Conservation (phyloP, 2,797 vertebrate genomes). For the Periparus ater region DNA sequence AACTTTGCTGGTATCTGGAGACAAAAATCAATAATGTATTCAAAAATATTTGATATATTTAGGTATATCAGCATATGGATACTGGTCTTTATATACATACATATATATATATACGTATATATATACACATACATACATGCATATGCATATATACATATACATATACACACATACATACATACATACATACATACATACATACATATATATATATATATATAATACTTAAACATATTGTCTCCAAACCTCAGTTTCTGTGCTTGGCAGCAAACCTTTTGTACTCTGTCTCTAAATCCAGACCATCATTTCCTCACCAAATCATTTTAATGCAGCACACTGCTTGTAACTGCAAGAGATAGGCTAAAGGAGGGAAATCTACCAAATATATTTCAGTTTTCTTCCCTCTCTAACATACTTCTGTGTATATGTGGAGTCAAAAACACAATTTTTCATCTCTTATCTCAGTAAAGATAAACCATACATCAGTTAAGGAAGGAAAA, state of each 20-base stretch:
- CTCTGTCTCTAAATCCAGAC: neutral
- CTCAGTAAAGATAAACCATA: constrained; percentile 49
- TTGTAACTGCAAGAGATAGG: neutral
- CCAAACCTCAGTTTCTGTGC: neutral
- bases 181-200: neutral
- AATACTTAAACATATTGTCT: neutral
- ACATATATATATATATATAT: too few species aligned
- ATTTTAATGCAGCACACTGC: neutral
- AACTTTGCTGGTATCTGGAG: neutral
- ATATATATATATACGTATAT: neutral
- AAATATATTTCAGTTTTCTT: neutral
- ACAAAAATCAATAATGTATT: neutral
- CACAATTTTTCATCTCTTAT: constrained; percentile 38
- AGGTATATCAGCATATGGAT: neutral
- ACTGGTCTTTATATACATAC: neutral
- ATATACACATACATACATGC: too few species aligned
- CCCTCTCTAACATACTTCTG: neutral
- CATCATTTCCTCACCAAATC: neutral
- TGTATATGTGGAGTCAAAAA: constrained; percentile 1
- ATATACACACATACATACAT: too few species aligned
- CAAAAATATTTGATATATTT: neutral
- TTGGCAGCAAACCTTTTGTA: neutral
- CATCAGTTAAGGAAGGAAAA: neutral
- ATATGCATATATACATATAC: neutral
- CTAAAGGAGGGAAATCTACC: neutral